Base-by-base conservation (phyloP, 2,888 invertebrate species). In the Eupsilia transversa region DNA sequence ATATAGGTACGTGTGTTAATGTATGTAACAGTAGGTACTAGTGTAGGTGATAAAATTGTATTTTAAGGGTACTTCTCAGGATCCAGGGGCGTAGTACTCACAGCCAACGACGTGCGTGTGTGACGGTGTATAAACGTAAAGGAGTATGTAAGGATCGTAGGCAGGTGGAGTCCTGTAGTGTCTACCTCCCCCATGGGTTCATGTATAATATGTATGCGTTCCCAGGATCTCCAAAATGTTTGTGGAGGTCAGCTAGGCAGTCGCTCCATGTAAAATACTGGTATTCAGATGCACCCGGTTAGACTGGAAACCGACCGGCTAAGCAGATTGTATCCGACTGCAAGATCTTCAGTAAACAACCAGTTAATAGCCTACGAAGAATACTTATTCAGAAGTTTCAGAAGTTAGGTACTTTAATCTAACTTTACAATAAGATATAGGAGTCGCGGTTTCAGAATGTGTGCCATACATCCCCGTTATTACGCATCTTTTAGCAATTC, bases 401-500 rank as follows among this genome's bases (percentile, higher is more conserved):
- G 14, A 64, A 49, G 12, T 10, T 35, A 35, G 9, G 17, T 46
- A 72, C 46, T 57, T 46, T 6, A 59, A 38, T 35, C 12, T 20
- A 64, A 74, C 74, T 74, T 43, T 20, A 59, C 49, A 63, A 54
- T 74, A 74, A 43, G 20, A 38, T 0, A 6, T 17, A 30, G 54
- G 0, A 64, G n/a, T 10, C 14, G 75, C 30, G n/a, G 30, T 30
- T 74, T 38, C 17, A 23, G 23, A 43, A 74, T 49, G 20, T 35
- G 41, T 38, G n/a, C 38, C 64, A 54, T 74, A 59, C 30, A 46
- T 74, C 14, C n/a, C 1, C 9, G 30, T n/a, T 64, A 64, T 64
- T 74, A 35, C 54, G 64, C 43, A 74, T 74, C 1, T 74, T 46
- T 64, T 54, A 43, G 74, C 74, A 17, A 30, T 64, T 64, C 35